Conservation (phyloP, 2,888 invertebrate genomes). For the Erebia palarica region DNA sequence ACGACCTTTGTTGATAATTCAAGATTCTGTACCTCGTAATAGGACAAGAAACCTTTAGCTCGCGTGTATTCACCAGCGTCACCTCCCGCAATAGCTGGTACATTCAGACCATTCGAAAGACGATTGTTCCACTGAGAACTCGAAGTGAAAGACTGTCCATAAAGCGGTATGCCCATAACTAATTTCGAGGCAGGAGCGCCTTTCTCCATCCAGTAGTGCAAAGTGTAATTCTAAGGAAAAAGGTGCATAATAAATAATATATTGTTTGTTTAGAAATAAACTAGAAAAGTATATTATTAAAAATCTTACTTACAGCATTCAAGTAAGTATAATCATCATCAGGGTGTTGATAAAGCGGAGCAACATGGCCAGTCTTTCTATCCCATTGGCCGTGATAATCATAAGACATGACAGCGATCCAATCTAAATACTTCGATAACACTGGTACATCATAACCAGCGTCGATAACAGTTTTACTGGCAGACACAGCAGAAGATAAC, state of each 20-base stretch:
- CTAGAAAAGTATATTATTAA: not conserved
- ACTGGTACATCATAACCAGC: conserved; percentile 92
- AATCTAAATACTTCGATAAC: conserved; percentile 89
- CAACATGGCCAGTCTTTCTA: conserved; percentile 94
- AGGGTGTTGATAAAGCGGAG: conserved; percentile 91
- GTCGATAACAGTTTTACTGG: conserved; percentile 93
- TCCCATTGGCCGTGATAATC: conserved; percentile 97
- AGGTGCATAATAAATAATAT: conserved; percentile 12
- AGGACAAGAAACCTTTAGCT: conserved; percentile 93
- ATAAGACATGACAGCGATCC: conserved; percentile 96
- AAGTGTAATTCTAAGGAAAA: conserved; percentile 87
- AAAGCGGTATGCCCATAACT: conserved; percentile 94
- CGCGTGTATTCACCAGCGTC: conserved; percentile 92
- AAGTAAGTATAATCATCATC: conserved; percentile 91
- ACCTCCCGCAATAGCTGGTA: conserved; percentile 89
- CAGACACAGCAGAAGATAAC: conserved; percentile 92
- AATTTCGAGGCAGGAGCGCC: conserved; percentile 92
- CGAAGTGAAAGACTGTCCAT: conserved; percentile 92
- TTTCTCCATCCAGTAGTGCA: conserved; percentile 93
- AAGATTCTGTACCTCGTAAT: conserved; percentile 86
- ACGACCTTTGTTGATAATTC: not conserved
- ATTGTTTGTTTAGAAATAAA: not conserved
- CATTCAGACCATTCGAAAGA: conserved; percentile 83
- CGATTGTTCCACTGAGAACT: conserved; percentile 74
- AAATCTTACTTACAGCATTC: conserved; percentile 85